Evolutionary conservation across 2,113 vertebrate genomes (phyloP).

Genomic region (Dipodomys ordii): DNA sequence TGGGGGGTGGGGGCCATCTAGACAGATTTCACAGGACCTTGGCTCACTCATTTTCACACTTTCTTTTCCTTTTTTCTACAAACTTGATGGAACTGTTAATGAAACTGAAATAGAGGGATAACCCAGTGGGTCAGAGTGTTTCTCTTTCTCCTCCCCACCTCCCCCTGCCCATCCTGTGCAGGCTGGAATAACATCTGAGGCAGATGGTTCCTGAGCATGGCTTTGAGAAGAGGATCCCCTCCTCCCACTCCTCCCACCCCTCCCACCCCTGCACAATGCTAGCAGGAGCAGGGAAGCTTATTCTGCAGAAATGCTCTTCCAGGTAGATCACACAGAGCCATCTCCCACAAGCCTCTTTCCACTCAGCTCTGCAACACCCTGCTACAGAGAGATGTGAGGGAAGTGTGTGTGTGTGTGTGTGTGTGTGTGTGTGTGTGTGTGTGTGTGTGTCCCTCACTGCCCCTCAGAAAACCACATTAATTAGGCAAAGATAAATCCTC

Average conservation of each 20-base stretch:
- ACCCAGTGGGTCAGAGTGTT: too few species aligned
- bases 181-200: neutral
- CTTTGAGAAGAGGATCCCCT: neutral
- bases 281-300: neutral
- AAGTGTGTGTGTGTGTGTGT: neutral
- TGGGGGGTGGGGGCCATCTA: neutral
- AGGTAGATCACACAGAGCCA: neutral
- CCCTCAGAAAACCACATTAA: neutral
- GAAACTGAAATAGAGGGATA: neutral
- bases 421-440: neutral
- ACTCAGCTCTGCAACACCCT: too few species aligned
- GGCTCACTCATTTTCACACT: neutral
- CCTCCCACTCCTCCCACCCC: too few species aligned
- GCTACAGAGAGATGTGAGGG: neutral
- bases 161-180: neutral
- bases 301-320: neutral
- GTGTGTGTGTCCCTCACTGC: neutral
- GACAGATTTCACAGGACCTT: neutral
- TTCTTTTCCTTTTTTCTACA: neutral
- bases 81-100: neutral
- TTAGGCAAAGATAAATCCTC: neutral
- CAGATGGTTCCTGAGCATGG: neutral
- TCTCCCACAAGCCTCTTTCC: neutral
- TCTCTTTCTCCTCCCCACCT: neutral
- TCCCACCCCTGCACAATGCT: neutral